phyloP scores from a whole-genome alignment of 2,113 vertebrate species.

The Podarcis cretensis region DNA sequence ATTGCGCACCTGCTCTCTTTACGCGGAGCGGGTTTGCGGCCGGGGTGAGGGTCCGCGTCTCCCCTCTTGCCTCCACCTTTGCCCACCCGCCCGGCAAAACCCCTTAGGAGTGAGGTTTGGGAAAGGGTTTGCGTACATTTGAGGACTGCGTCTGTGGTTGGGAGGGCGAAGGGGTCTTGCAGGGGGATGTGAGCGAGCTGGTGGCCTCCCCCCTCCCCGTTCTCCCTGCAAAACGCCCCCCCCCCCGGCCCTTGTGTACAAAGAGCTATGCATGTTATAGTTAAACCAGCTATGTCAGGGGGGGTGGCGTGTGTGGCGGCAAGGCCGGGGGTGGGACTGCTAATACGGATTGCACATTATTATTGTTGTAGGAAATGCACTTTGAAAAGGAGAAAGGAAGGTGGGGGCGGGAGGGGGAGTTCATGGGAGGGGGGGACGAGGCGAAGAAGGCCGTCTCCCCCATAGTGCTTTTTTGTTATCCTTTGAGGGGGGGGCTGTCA shows the following conservation, averaged over 20 bases:
- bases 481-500: not conserved
- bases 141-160: not conserved
- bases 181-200: not conserved
- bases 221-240: not conserved
- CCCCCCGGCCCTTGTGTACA: slow-evolving; percentile 16
- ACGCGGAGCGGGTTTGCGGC: not conserved
- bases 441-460: slow-evolving; percentile 4
- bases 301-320: not conserved
- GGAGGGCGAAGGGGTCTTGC: not conserved
- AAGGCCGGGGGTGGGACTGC: slow-evolving; percentile 12
- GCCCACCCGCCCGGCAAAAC: not conserved
- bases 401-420: not conserved
- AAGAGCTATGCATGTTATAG: slow-evolving; percentile 64
- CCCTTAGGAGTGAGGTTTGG: not conserved
- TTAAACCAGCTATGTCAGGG: slow-evolving; percentile 14
- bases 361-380: slow-evolving; percentile 69
- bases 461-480: not conserved
- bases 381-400: slow-evolving; percentile 56
- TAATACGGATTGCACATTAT: slow-evolving; percentile 68
- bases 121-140: not conserved
- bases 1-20: not conserved
- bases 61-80: too few species aligned
- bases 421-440: not conserved
- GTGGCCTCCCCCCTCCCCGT: too few species aligned
- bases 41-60: not conserved